Evolutionary conservation across 2,888 invertebrate genomes (phyloP), one percentile per base, ranked within the genome.

Genomic region (Criorhina ranunculi): DNA sequence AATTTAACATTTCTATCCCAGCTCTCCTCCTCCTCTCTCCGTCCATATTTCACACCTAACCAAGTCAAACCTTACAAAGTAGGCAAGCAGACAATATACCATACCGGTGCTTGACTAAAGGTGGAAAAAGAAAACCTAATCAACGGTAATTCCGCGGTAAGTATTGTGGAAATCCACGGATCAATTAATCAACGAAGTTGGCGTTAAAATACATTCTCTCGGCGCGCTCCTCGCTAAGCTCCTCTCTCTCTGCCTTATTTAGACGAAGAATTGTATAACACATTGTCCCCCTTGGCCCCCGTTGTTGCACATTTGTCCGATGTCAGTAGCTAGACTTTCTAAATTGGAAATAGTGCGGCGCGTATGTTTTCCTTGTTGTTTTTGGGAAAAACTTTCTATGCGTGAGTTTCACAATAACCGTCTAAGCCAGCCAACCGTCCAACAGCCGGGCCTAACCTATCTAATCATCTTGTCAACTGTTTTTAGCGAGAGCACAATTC

Each of bases 381-480:
- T 70, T 53, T 19, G n/a, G 53, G 42, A 15, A 24, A 82, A 83
- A 83, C 83, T 79, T 83, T 83, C 83, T 83, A 83, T 4, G 24
- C 37, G 51, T 49, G 55, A 60, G 69, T 77, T 77, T 77, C 69
- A 69, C 69, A 64, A 60, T 44, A 40, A 40, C 35, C n/a, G n/a
- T 12, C n/a, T 31, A 2, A n/a, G 6, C n/a, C 17, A 31, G 7
- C 11, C 24, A 35, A 3, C 9, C 40, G 42, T n/a, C 37, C 2
- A 29, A 29, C 31, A 59, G 24, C 17, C 19, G 8, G 51, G 37
- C 53, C 53, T 42, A 51, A 51, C 64, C 73, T 79, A 83, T 80
- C 75, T 80, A 85, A 85, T 76, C 85, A 85, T 76, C 79, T 80
- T 85, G 85, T 85, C 85, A 85, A 85, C 85, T 60, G 53, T 66